phyloP scores from a whole-genome alignment of 1,140 invertebrate genomes.

The Hycleus phaleratus region DNA sequence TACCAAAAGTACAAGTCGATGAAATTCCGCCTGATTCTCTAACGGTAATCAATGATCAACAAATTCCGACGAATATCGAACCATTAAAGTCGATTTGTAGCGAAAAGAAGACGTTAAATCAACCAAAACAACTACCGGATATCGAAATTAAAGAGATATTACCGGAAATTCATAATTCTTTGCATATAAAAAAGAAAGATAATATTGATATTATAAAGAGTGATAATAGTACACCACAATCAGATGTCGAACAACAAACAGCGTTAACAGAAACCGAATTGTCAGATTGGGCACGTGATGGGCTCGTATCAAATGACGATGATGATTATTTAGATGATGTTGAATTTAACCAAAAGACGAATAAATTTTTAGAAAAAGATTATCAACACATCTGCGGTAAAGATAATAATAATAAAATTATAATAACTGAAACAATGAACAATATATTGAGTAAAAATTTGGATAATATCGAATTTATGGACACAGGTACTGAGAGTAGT shows the following conservation, averaged over 20 bases:
- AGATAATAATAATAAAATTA: constrained; percentile 19
- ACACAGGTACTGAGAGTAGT: constrained; percentile 59
- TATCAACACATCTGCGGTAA: constrained; percentile 41
- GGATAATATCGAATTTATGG: constrained; percentile 65
- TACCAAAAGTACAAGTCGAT: constrained; percentile 28
- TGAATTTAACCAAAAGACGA: constrained; percentile 38
- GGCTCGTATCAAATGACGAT: constrained; percentile 62
- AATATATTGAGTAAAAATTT: constrained; percentile 35
- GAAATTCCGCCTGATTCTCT: constrained; percentile 24
- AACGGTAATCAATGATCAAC: not conserved
- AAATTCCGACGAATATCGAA: constrained; percentile 1
- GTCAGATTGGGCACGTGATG: constrained; percentile 76
- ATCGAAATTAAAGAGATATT: constrained; percentile 28
- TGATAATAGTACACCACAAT: constrained; percentile 47
- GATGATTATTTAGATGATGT: constrained; percentile 53
- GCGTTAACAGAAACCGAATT: constrained; percentile 74
- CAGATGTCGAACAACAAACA: constrained; percentile 54
- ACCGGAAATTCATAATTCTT: constrained; percentile 27
- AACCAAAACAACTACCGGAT: constrained; percentile 37
- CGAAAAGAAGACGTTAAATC: constrained; percentile 38
- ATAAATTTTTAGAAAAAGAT: constrained; percentile 13
- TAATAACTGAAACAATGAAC: constrained; percentile 36
- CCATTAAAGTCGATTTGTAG: constrained; percentile 29
- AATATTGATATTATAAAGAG: constrained; percentile 13
- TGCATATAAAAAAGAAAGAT: constrained; percentile 24